Conservation (phyloP, 2,888 invertebrate species). For the Caenorhabditis macrosperma region DNA sequence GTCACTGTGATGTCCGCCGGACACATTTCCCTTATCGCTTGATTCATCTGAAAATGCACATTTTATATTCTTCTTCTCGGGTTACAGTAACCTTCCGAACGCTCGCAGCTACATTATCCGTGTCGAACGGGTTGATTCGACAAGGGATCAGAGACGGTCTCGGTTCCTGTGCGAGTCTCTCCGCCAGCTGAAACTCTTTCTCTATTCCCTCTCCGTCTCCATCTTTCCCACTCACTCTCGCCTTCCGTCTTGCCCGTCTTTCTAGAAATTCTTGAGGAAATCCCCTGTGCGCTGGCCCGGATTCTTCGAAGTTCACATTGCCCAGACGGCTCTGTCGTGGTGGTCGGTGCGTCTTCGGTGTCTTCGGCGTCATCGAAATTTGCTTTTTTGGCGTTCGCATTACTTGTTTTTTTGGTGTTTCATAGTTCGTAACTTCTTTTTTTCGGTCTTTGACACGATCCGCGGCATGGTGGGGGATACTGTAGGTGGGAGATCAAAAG, state of each 20-base stretch:
- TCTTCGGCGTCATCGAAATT: no score
- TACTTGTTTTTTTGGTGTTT: no score
- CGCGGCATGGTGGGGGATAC: background rate
- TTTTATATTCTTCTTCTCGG: background rate
- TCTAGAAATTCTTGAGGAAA: background rate
- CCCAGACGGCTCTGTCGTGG: slow-evolving; percentile 1
- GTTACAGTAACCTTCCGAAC: slow-evolving; percentile 4
- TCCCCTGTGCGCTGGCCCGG: background rate
- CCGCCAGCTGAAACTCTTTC: slow-evolving; percentile 21
- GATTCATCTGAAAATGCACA: background rate
- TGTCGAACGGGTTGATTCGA: slow-evolving; percentile 28
- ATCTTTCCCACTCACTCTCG: background rate
- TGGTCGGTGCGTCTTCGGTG: no score
- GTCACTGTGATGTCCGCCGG: no score
- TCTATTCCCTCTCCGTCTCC: background rate
- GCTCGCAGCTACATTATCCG: background rate
- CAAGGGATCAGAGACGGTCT: background rate
- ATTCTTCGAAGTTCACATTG: background rate
- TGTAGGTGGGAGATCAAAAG: no score
- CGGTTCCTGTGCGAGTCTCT: background rate
- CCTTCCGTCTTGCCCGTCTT: background rate
- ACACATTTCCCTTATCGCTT: background rate
- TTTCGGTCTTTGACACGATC: no score
- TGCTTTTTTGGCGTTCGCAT: no score
- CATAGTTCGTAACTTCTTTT: no score